These are phyloP conservation scores for Meteorus cinctellus DNA, from an alignment of 2,888 invertebrate genomes.

Conservation along the genomic window DNA sequence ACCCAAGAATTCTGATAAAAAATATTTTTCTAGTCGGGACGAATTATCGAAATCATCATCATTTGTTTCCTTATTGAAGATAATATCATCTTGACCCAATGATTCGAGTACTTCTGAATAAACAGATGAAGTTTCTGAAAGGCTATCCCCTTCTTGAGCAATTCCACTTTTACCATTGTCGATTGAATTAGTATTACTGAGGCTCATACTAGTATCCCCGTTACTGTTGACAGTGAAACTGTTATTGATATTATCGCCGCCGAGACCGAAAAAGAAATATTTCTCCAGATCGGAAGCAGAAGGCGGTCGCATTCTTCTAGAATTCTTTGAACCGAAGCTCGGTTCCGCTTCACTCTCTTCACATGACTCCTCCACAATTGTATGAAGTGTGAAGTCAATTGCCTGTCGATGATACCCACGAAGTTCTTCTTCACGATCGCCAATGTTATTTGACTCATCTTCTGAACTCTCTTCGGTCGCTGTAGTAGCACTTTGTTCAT, in stretches of 20 bases:
- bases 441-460: constrained; percentile 77
- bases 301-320: constrained; percentile 78
- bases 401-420: constrained; percentile 87
- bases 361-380: constrained; percentile 95
- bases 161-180: constrained; percentile 27
- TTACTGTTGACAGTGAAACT: constrained; percentile 63
- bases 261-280: constrained; percentile 91
- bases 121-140: constrained; percentile 89
- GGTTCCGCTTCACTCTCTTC: constrained; percentile 93
- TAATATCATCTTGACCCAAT: constrained; percentile 76
- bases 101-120: constrained; percentile 89
- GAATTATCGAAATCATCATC: constrained; percentile 80
- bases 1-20: constrained; percentile 89
- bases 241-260: constrained; percentile 81
- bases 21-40: constrained; percentile 88
- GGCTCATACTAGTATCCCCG: neutral
- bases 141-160: constrained; percentile 72
- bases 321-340: constrained; percentile 66
- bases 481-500: constrained; percentile 78
- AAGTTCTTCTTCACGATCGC: constrained; percentile 86
- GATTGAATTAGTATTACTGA: constrained; percentile 56
- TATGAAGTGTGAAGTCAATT: constrained; percentile 92
- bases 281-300: constrained; percentile 91
- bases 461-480: constrained; percentile 83
- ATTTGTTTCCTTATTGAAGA: constrained; percentile 75